Base-by-base conservation (phyloP, 2,797 vertebrate genomes). In the Phoeniculus purpureus region DNA sequence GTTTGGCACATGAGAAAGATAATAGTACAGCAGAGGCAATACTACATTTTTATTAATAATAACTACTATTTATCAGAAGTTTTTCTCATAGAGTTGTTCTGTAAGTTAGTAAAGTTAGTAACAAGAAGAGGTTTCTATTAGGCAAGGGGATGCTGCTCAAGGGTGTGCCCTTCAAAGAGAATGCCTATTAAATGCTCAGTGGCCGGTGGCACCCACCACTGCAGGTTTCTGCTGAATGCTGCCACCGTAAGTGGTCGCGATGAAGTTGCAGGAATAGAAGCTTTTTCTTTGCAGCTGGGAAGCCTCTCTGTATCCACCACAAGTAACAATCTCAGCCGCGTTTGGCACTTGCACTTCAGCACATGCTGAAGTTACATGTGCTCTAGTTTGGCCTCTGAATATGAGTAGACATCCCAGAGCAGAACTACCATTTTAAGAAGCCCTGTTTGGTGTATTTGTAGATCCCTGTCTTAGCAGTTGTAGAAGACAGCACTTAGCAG, bases 121-220 rank as follows among this genome's bases (percentile, higher is more conserved):
- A 19, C 12, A 55, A 48, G 51, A 79, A 90, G 23, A 60, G 60
- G 61, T 93, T 92, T 90, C 88, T 90, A 82, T 85, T 29, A 31
- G 54, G 72, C 81, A 74, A 86, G 72, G 68, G 70, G 62, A 45
- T 81, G 45, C 87, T 91, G 61, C 61, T 71, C 3, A 70, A 67
- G 78, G 83, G 68, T 54, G 78, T 80, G 83, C 61, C 72, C 65
- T 82, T 81, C 52, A 20, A 25, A 47, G 81, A 56, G 54, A 86
- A 60, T 11, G 65, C 37, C n/a, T 58, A 54, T 59, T 16, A 86
- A 74, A 45, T 12, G 25, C 58, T 88, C 56, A 6, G 77, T 19
- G 65, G 43, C 29, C 43, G 54, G 61, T 51, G 62, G 78, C 65
- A 25, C 64, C 50, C 45, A 22, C 13, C 8, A 9, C 59, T 45